Evolutionary conservation across 2,797 vertebrate species (phyloP).

Genomic region (Bradypodion pumilum): DNA sequence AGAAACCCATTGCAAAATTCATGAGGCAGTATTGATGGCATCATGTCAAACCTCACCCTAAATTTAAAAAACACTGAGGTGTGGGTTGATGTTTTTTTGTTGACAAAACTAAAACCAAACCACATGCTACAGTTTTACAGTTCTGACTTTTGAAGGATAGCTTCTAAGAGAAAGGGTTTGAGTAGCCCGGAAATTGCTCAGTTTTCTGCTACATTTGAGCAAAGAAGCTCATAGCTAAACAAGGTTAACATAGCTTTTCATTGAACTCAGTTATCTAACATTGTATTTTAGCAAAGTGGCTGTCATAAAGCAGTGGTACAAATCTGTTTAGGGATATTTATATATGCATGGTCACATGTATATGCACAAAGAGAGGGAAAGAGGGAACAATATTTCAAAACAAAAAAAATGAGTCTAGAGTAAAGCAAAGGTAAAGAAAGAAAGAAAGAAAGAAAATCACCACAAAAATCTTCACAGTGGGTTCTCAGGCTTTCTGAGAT

Average conservation of each 20-base stretch:
- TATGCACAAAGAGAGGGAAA: background rate
- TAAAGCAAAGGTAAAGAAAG: conserved; percentile 19
- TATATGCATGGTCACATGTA: background rate
- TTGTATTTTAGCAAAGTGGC: background rate
- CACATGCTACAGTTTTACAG: background rate
- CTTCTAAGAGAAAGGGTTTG: background rate
- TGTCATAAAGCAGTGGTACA: accelerated
- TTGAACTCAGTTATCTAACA: background rate
- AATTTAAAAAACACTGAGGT: too few relatives aligned
- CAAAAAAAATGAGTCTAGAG: conserved; percentile 13
- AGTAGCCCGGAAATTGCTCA: background rate
- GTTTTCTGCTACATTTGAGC: background rate
- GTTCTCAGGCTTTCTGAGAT: conserved; percentile 56
- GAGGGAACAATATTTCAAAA: too few relatives aligned
- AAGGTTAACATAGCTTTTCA: background rate
- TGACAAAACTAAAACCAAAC: background rate
- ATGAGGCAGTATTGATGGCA: background rate
- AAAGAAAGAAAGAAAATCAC: conserved; percentile 26
- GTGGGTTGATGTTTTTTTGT: too few relatives aligned
- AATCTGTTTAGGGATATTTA: background rate
- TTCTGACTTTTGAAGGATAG: background rate
- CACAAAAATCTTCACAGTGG: conserved; percentile 8
- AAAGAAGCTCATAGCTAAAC: background rate
- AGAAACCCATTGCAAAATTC: background rate
- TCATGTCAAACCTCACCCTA: background rate